Evolutionary conservation across 2,797 vertebrate genomes (phyloP).

Genomic region (Coracias cyanogaster): DNA sequence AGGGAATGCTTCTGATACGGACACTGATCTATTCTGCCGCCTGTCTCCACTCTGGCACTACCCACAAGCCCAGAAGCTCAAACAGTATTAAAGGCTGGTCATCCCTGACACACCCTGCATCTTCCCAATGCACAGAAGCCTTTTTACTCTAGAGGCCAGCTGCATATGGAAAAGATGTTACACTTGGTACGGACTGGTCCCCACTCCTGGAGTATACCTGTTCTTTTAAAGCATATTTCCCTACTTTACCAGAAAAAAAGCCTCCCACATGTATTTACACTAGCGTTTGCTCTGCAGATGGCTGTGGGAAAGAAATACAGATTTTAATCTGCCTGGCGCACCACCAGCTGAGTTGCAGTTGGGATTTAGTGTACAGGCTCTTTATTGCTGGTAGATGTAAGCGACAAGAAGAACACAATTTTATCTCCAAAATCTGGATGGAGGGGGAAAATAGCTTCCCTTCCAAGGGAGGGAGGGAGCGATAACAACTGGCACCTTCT

Average conservation of each 20-base stretch:
- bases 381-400: neutral
- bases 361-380: neutral
- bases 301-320: constrained; percentile 20
- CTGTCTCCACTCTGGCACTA: neutral
- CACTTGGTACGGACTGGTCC: neutral
- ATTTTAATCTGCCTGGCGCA: constrained; percentile 8
- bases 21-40: neutral
- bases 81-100: neutral
- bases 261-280: neutral
- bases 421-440: neutral
- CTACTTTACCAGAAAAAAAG: neutral
- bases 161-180: neutral
- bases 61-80: neutral
- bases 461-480: neutral
- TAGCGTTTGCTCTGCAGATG: neutral
- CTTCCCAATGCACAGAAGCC: neutral
- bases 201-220: neutral
- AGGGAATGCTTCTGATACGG: neutral
- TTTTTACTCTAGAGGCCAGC: neutral
- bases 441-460: neutral
- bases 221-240: neutral
- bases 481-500: neutral
- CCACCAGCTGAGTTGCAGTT: neutral
- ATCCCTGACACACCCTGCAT: neutral
- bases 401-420: neutral